Percentiles rank a stretch among this genome's conserved stretches.
phyloP scores from a whole-genome alignment of 1,140 invertebrate genomes.

The Zaprionus camerounensis region DNA sequence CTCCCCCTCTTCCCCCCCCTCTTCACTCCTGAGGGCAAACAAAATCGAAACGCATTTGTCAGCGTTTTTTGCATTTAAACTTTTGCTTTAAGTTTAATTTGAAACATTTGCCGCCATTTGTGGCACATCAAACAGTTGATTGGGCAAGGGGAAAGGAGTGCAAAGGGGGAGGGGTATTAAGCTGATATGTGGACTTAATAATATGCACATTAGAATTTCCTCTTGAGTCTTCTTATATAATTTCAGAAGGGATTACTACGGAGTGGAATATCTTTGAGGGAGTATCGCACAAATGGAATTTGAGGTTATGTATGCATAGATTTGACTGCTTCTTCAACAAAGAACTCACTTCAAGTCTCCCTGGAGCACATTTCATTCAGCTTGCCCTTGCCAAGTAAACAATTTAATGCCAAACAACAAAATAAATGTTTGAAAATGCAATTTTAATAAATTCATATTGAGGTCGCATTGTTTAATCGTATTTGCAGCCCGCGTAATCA shows the following conservation, averaged over 20 bases:
- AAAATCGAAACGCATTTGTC: conserved; percentile 75
- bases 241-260: no score
- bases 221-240: no score
- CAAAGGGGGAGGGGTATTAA: background rate
- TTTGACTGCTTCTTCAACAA: no score
- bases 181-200: background rate
- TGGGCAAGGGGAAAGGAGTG: no score
- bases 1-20: background rate
- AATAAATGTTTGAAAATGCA: background rate
- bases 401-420: background rate
- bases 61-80: conserved; percentile 71
- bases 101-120: conserved; percentile 57
- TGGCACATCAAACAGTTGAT: conserved; percentile 54
- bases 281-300: no score
- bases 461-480: conserved; percentile 18
- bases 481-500: conserved; percentile 47
- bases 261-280: no score
- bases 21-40: conserved; percentile 11
- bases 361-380: no score
- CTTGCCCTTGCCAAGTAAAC: background rate
- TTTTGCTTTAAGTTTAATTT: conserved; percentile 68
- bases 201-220: background rate
- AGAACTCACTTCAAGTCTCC: no score
- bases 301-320: no score
- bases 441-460: conserved; percentile 11